phyloP scores from a whole-genome alignment of 2,797 vertebrate genomes.

The Spatula clypeata region DNA sequence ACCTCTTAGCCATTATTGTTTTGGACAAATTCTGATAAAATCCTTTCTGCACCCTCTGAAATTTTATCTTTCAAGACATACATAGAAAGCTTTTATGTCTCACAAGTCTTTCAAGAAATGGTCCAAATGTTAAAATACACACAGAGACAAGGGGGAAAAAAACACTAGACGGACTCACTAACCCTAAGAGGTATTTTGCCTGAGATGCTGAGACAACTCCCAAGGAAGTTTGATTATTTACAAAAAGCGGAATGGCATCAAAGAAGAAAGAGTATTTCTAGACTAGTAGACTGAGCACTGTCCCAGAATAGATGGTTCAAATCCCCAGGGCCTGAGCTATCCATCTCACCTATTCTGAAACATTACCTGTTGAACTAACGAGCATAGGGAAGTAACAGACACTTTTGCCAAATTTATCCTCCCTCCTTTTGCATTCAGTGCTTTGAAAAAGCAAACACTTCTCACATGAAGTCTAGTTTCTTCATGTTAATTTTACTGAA shows the following conservation, averaged over 20 bases:
- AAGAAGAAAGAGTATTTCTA: neutral
- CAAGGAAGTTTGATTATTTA: constrained; percentile 5
- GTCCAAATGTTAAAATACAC: neutral
- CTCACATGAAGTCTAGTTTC: neutral
- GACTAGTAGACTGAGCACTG: neutral
- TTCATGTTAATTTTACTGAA: neutral
- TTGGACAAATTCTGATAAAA: neutral
- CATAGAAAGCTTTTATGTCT: neutral
- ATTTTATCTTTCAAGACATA: neutral
- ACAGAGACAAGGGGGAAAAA: neutral
- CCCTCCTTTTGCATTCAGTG: neutral
- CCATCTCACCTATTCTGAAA: neutral
- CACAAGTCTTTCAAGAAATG: neutral
- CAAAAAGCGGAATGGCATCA: neutral
- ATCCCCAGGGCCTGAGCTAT: neutral
- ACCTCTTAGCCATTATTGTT: neutral
- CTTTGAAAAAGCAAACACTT: neutral
- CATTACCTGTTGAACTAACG: neutral
- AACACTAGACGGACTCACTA: neutral
- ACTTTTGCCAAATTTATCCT: neutral
- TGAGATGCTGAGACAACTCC: neutral
- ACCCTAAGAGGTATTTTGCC: neutral
- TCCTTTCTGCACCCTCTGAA: neutral
- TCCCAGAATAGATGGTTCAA: neutral
- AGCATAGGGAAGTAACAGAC: neutral